phyloP scores from a whole-genome alignment of 2,888 invertebrate species.

The Drosophila lutescens region DNA sequence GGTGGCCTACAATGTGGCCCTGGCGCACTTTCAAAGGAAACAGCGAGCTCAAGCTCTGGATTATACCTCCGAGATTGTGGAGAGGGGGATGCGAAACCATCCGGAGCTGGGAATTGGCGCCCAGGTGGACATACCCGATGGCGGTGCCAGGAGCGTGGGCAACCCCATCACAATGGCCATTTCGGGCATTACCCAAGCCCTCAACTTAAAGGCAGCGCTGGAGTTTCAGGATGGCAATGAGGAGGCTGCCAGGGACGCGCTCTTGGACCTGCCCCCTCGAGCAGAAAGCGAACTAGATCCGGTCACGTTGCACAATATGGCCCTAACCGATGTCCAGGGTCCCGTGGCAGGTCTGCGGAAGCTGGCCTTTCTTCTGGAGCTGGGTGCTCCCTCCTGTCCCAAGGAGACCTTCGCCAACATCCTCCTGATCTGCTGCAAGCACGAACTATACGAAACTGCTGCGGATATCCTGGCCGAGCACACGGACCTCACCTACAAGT shows the following conservation, averaged over 20 bases:
- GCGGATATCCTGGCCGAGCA: conserved; percentile 99
- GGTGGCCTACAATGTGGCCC: conserved; percentile 96
- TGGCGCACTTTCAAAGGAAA: conserved; percentile 96
- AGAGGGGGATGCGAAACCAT: conserved; percentile 97
- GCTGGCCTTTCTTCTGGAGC: conserved; percentile 95
- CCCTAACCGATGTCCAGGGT: conserved; percentile 94
- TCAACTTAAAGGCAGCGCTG: conserved; percentile 99
- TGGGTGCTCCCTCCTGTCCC: conserved; percentile 94
- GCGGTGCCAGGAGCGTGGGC: conserved; percentile 92
- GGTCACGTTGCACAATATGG: conserved; percentile 98
- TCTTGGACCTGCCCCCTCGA: conserved; percentile 95
- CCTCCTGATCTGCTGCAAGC: conserved; percentile 96
- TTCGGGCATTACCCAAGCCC: conserved; percentile 98
- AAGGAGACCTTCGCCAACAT: conserved; percentile 99
- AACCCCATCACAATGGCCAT: conserved; percentile 89
- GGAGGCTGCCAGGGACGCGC: conserved; percentile 90
- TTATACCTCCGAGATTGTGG: conserved; percentile 96
- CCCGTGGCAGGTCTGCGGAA: conserved; percentile 94
- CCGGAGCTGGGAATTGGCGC: conserved; percentile 98
- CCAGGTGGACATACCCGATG: conserved; percentile 90
- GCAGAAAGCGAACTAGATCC: conserved; percentile 99
- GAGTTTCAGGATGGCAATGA: conserved; percentile 96
- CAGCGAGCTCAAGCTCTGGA: conserved; percentile 97
- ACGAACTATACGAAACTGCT: conserved; percentile 98
- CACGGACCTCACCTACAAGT: conserved; percentile 97